These are phyloP conservation scores for Petrosia ficiformis DNA, from an alignment of 37 sponge, comb jelly and placozoan genomes.

Conservation along the genomic window DNA sequence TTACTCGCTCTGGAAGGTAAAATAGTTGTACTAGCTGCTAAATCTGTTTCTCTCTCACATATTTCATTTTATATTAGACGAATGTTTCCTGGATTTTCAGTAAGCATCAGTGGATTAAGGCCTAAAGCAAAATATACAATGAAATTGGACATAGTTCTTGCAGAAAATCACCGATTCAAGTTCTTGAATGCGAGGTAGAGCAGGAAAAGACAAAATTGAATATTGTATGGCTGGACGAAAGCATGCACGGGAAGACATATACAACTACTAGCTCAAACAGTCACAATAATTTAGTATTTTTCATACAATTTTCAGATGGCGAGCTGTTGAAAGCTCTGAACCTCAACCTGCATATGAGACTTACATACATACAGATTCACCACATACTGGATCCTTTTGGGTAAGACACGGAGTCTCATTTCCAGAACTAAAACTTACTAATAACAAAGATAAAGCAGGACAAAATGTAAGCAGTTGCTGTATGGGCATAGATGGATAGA, in stretches of 20 bases:
- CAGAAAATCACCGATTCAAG: slow-evolving; percentile 87
- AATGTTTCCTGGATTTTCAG: slow-evolving; percentile 89
- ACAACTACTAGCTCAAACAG: too few relatives aligned
- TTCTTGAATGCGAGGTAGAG: slow-evolving; percentile 60
- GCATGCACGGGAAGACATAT: background rate
- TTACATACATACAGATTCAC: slow-evolving; percentile 63
- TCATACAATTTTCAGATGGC: slow-evolving; percentile 42
- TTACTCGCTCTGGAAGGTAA: slow-evolving; percentile 84
- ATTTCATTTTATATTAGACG: slow-evolving; percentile 55
- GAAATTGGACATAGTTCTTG: slow-evolving; percentile 83
- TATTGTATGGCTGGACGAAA: too few relatives aligned
- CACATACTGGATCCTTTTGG: slow-evolving; percentile 61
- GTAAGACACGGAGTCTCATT: slow-evolving; percentile 54
- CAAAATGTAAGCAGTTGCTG: slow-evolving; percentile 50
- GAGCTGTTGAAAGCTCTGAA: slow-evolving; percentile 76
- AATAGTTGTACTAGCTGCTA: background rate
- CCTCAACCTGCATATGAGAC: slow-evolving; percentile 43
- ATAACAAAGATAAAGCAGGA: slow-evolving; percentile 69
- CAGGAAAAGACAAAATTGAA: background rate
- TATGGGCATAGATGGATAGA: too few relatives aligned
- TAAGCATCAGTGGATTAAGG: slow-evolving; percentile 70
- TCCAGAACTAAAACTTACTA: slow-evolving; percentile 58
- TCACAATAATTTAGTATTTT: too few relatives aligned
- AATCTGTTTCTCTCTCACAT: background rate
- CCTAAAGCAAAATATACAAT: slow-evolving; percentile 85